Conservation (phyloP, 2,113 vertebrate species). For the Ophiodon elongatus region DNA sequence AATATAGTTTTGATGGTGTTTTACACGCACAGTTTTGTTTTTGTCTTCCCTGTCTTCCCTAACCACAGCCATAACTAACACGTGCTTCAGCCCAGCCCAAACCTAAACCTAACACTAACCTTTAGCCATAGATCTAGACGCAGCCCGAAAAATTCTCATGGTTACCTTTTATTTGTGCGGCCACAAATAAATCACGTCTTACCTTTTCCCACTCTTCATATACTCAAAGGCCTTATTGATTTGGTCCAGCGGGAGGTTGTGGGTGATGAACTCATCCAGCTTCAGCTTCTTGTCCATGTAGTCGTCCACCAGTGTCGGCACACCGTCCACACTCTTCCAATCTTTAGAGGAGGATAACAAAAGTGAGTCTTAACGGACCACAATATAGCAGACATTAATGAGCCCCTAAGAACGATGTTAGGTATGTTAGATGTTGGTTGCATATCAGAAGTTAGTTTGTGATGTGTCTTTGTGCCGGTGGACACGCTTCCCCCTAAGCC, state of each 20-base stretch:
- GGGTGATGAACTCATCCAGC: slow-evolving; percentile 89
- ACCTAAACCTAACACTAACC: neutral
- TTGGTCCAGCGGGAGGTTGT: slow-evolving; percentile 83
- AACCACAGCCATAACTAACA: neutral
- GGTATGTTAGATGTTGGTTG: neutral
- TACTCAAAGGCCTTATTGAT: slow-evolving; percentile 88
- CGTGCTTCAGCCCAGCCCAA: no score
- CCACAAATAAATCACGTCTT: neutral
- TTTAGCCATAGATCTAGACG: neutral
- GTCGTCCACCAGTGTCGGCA: slow-evolving; percentile 87
- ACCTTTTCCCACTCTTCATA: slow-evolving; percentile 85
- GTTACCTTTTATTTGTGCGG: neutral
- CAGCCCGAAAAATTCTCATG: neutral
- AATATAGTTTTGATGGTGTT: neutral
- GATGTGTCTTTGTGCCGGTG: neutral
- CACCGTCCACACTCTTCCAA: slow-evolving; percentile 77
- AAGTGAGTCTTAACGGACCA: neutral
- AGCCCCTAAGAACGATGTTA: neutral
- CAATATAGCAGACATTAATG: neutral
- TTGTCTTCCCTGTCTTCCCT: no score
- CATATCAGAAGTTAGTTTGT: neutral
- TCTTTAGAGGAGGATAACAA: slow-evolving; percentile 37
- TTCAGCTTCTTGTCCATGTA: slow-evolving; percentile 88
- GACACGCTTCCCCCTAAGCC: no score
- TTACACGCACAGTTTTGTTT: no score